These are phyloP conservation scores for Seladonia tumulorum DNA, from an alignment of 2,888 invertebrate species.

Conservation along the genomic window DNA sequence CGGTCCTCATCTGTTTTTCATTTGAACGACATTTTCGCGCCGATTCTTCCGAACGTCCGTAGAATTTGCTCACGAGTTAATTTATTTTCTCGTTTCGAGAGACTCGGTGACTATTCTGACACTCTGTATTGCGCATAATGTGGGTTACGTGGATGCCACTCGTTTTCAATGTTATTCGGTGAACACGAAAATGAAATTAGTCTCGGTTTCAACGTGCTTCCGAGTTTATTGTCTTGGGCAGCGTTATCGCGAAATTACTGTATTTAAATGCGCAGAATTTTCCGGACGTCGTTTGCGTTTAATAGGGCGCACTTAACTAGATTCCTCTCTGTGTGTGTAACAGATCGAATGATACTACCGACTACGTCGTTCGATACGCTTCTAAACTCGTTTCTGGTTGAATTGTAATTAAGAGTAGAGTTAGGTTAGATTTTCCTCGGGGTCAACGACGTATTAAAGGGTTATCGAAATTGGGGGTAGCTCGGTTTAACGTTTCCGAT, in stretches of 20 bases:
- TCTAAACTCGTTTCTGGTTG: too few relatives aligned
- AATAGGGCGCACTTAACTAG: background rate
- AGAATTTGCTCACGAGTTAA: too few relatives aligned
- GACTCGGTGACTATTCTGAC: background rate
- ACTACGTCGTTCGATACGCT: background rate
- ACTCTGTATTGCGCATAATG: too few relatives aligned
- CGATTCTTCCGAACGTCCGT: background rate
- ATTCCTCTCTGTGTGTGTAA: background rate
- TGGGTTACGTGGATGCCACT: background rate
- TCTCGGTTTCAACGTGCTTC: background rate
- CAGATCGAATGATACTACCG: background rate
- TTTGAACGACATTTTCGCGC: background rate
- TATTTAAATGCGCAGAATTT: background rate
- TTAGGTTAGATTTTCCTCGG: background rate
- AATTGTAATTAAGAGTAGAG: background rate
- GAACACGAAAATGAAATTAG: background rate
- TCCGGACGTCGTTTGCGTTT: background rate
- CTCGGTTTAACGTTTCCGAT: background rate
- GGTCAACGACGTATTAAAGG: background rate
- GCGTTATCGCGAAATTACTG: background rate
- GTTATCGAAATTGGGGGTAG: background rate
- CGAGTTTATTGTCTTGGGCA: background rate
- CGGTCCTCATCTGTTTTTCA: constrained; percentile 26
- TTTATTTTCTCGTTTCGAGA: too few relatives aligned
- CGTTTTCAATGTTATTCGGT: background rate